Evolutionary conservation across 2,113 vertebrate species (phyloP).

Genomic region (Amphiprion percula): DNA sequence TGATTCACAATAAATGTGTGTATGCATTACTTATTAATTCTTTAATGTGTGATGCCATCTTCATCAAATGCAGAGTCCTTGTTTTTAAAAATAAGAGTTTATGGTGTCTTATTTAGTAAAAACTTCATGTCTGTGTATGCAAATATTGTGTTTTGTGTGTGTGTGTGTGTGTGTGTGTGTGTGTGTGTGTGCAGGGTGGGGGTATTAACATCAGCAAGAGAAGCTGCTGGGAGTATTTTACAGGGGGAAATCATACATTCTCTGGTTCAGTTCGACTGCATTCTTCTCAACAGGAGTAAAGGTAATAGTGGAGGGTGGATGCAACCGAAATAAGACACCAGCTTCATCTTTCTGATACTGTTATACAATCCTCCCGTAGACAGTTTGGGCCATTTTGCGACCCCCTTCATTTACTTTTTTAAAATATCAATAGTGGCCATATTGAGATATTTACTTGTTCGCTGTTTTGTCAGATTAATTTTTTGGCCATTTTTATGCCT

Average conservation of each 20-base stretch:
- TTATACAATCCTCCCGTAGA: background rate
- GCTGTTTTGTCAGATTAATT: background rate
- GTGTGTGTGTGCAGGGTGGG: background rate
- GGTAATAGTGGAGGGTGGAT: constrained; percentile 9
- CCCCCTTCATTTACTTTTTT: background rate
- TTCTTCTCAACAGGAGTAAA: constrained; percentile 19
- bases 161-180: constrained; percentile 1
- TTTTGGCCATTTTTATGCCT: background rate
- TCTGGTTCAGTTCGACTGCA: constrained; percentile 7
- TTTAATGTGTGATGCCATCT: too few relatives aligned
- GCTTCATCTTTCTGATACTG: background rate
- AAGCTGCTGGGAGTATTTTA: constrained; percentile 2
- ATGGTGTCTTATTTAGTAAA: too few relatives aligned
- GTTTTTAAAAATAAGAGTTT: too few relatives aligned
- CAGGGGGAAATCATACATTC: constrained; percentile 29
- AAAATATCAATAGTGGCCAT: background rate
- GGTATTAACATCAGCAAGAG: background rate
- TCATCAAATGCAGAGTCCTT: too few relatives aligned
- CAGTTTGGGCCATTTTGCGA: background rate
- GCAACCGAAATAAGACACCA: background rate
- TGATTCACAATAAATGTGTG: too few relatives aligned
- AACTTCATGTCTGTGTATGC: background rate
- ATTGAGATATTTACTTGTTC: too few relatives aligned
- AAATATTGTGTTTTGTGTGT: background rate
- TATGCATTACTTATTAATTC: too few relatives aligned